Conservation (phyloP, 2,797 vertebrate genomes). For the Pelobates cultripes region DNA sequence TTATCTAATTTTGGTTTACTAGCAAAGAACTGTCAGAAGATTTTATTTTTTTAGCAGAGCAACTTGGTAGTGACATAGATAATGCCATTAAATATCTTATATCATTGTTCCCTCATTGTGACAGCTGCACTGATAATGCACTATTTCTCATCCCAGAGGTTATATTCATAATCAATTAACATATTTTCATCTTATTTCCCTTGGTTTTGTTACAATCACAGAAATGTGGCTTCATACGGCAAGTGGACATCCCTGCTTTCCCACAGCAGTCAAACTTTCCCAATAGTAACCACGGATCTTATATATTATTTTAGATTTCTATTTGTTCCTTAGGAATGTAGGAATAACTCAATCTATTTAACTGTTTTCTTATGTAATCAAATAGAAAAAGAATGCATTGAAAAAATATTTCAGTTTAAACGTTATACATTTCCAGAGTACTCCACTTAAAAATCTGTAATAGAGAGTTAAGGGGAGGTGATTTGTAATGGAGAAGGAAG, state of each 20-base stretch:
- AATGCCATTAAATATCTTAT: conserved; percentile 43
- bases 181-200: conserved; percentile 19
- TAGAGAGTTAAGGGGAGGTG: too few relatives aligned
- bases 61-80: too few relatives aligned
- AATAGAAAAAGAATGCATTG: too few relatives aligned
- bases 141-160: conserved; percentile 44
- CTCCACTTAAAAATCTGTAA: too few relatives aligned
- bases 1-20: too few relatives aligned
- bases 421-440: too few relatives aligned
- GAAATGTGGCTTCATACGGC: conserved; percentile 37
- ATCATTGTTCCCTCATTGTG: conserved; percentile 13
- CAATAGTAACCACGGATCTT: conserved; percentile 28
- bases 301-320: conserved; percentile 37
- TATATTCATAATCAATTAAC: conserved; percentile 43
- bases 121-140: conserved; percentile 45
- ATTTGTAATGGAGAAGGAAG: too few relatives aligned
- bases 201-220: conserved; percentile 16
- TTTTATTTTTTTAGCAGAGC: too few relatives aligned
- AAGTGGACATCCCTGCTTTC: conserved; percentile 20
- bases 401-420: too few relatives aligned
- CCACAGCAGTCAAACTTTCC: conserved; percentile 28
- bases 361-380: too few relatives aligned
- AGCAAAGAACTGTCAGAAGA: too few relatives aligned
- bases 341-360: too few relatives aligned
- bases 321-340: background rate